These are phyloP conservation scores for Taphrorychus bicolor DNA, from an alignment of 2,888 invertebrate species.

Conservation along the genomic window DNA sequence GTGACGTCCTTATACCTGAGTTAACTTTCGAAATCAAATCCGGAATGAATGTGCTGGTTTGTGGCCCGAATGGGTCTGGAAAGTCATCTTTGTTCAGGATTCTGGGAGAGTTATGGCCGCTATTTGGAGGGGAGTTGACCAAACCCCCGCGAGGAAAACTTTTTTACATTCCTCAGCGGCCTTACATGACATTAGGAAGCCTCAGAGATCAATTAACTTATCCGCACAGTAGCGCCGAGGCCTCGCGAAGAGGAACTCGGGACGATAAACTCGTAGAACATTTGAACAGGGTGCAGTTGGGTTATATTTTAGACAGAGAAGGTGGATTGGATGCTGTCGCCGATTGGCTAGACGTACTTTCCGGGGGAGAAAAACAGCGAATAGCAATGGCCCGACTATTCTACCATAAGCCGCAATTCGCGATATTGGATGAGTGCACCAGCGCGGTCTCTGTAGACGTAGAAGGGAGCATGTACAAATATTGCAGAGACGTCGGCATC, in stretches of 20 bases:
- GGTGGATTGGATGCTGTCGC: constrained; percentile 91
- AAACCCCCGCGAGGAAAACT: constrained; percentile 96
- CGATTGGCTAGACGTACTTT: constrained; percentile 98
- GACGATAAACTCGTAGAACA: constrained; percentile 81
- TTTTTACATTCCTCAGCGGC: constrained; percentile 96
- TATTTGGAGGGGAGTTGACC: constrained; percentile 88
- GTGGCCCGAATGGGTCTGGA: constrained; percentile 98
- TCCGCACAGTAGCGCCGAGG: constrained; percentile 89
- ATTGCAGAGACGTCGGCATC: constrained; percentile 87
- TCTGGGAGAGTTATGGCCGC: constrained; percentile 96
- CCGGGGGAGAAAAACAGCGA: constrained; percentile 98
- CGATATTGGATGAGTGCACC: constrained; percentile 98
- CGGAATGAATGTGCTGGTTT: constrained; percentile 96
- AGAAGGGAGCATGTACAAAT: constrained; percentile 96
- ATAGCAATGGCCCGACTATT: constrained; percentile 98
- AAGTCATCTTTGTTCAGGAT: constrained; percentile 97
- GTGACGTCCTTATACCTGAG: constrained; percentile 90
- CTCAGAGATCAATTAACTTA: constrained; percentile 91
- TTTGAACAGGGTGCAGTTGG: constrained; percentile 83
- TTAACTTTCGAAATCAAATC: constrained; percentile 86
- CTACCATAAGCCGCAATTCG: constrained; percentile 98
- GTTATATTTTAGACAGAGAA: constrained; percentile 83
- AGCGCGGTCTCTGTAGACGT: constrained; percentile 99
- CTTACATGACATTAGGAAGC: constrained; percentile 97
- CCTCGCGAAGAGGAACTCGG: constrained; percentile 76